Conservation (phyloP, 2,797 vertebrate genomes). For the Hippopotamyrus pictus region DNA sequence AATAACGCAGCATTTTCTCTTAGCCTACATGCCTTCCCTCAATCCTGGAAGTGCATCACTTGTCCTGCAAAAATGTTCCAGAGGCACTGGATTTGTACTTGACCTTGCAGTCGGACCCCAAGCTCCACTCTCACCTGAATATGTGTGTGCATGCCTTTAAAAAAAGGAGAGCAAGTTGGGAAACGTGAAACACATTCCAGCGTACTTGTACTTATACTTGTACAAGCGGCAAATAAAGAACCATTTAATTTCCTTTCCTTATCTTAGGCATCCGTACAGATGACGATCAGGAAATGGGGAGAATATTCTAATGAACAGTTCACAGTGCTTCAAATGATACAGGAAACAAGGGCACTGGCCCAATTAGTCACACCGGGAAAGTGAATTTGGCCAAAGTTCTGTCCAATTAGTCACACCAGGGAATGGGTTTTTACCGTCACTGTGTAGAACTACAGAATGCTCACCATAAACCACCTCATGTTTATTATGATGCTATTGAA, state of each 20-base stretch:
- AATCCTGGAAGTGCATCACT: background rate
- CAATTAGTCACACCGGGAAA: background rate
- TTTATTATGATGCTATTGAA: background rate
- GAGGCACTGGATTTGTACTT: background rate
- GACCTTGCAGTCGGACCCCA: background rate
- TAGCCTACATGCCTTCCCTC: background rate
- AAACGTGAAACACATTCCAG: background rate
- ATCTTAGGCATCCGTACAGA: background rate
- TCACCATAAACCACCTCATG: background rate
- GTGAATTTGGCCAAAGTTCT: background rate
- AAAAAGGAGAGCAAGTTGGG: background rate
- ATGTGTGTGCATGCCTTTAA: background rate
- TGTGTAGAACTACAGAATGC: background rate
- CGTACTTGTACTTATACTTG: background rate
- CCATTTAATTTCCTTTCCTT: background rate
- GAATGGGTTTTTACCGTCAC: background rate
- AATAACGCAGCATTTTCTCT: background rate
- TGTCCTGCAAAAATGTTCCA: background rate
- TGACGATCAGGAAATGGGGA: background rate
- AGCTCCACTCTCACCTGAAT: background rate
- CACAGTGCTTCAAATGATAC: background rate
- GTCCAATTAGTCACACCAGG: background rate
- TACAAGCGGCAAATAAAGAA: background rate
- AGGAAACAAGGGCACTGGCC: background rate
- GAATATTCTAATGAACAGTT: background rate